phyloP scores from a whole-genome alignment of 2,797 vertebrate genomes.

The Lithobates pipiens region DNA sequence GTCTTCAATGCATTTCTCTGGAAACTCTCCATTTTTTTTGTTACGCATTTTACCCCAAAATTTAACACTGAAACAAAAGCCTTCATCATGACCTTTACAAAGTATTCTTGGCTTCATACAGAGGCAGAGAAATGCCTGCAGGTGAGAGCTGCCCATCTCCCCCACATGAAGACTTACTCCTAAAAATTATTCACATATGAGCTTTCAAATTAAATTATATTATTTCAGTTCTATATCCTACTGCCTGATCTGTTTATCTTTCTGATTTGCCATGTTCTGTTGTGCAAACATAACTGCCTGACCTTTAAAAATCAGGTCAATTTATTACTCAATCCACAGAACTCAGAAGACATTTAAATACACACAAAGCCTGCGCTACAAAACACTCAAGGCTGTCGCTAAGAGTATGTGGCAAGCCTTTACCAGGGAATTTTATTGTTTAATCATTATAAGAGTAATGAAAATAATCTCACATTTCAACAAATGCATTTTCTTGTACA shows the following conservation, averaged over 20 bases:
- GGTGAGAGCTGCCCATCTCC: constrained; percentile 22
- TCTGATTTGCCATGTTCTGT: constrained; percentile 28
- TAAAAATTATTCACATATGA: constrained; percentile 29
- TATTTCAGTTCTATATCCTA: constrained; percentile 25
- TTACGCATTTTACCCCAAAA: not conserved
- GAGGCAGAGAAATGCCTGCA: constrained; percentile 26
- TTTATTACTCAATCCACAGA: constrained; percentile 31
- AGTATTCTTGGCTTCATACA: constrained; percentile 20
- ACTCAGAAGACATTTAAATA: constrained; percentile 15
- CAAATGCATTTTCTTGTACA: not conserved
- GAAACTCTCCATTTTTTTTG: not conserved
- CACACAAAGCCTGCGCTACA: not conserved
- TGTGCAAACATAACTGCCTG: constrained; percentile 26
- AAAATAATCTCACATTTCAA: not conserved
- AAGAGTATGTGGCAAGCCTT: not conserved
- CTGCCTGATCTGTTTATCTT: constrained; percentile 33
- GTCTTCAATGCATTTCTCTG: not conserved
- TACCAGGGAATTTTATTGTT: not conserved
- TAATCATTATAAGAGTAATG: not conserved
- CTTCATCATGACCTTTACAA: constrained; percentile 32
- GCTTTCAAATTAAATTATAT: constrained; percentile 31
- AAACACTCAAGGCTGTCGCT: not conserved
- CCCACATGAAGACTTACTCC: constrained; percentile 14
- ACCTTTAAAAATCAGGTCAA: constrained; percentile 50
- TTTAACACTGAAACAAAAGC: constrained; percentile 9